These are phyloP conservation scores for Platysteira castanea DNA, from an alignment of 2,113 vertebrate genomes.

Conservation along the genomic window DNA sequence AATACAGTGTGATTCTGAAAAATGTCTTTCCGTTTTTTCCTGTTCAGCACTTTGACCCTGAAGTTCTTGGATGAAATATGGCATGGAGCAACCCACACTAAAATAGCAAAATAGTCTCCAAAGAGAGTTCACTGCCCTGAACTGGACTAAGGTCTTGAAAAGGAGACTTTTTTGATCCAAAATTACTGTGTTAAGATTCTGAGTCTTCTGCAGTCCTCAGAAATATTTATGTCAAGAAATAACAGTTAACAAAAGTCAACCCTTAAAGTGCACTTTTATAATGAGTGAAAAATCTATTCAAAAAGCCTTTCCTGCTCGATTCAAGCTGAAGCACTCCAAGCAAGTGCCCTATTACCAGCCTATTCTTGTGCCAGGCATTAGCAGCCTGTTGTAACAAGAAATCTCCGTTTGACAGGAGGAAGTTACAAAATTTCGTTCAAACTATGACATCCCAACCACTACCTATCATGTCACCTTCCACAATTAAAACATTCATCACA, in stretches of 20 bases:
- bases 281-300: not conserved
- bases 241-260: not conserved
- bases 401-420: not conserved
- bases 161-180: not conserved
- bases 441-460: not conserved
- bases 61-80: not conserved
- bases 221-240: not conserved
- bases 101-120: not conserved
- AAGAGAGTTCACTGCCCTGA: not conserved
- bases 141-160: not conserved
- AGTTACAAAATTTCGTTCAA: not conserved
- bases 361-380: not conserved
- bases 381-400: not conserved
- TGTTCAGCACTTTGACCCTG: not conserved
- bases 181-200: not conserved
- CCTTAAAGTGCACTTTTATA: not conserved
- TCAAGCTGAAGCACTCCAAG: not conserved
- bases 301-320: not conserved
- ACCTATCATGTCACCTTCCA: fast-evolving
- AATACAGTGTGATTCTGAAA: not conserved
- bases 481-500: not conserved
- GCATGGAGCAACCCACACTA: not conserved
- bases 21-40: not conserved
- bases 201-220: not conserved
- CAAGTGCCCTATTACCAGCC: not conserved